Percentiles rank a stretch among this genome's conserved stretches.
phyloP scores from a whole-genome alignment of 2,888 invertebrate genomes.

The Coleophora flavipennella region DNA sequence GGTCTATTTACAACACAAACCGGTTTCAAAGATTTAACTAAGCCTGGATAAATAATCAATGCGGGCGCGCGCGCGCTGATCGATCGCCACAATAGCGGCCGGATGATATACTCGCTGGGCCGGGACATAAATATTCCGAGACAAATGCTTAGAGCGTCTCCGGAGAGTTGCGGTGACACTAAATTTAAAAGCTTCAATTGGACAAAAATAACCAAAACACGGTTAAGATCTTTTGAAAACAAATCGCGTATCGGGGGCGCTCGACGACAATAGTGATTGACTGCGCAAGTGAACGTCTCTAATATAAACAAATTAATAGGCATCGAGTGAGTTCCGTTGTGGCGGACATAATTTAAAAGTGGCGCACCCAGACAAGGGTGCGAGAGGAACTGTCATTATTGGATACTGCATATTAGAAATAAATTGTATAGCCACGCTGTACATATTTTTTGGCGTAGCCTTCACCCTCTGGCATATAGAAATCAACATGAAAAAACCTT shows the following conservation, averaged over 20 bases:
- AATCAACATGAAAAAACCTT: no score
- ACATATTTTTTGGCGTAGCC: no score
- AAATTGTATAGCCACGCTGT: no score
- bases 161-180: slow-evolving; percentile 69
- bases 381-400: slow-evolving; percentile 32
- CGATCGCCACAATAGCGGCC: slow-evolving; percentile 66
- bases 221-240: slow-evolving; percentile 71
- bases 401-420: slow-evolving; percentile 45
- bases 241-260: slow-evolving; percentile 69
- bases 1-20: slow-evolving; percentile 59
- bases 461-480: no score
- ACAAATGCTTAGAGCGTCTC: slow-evolving; percentile 69
- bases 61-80: slow-evolving; percentile 62
- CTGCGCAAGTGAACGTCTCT: slow-evolving; percentile 69
- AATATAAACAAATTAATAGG: slow-evolving; percentile 73
- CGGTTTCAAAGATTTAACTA: slow-evolving; percentile 58
- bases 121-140: slow-evolving; percentile 67
- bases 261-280: slow-evolving; percentile 70
- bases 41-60: slow-evolving; percentile 69
- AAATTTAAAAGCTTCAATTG: slow-evolving; percentile 72
- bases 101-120: slow-evolving; percentile 67
- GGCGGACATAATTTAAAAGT: slow-evolving; percentile 37
- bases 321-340: slow-evolving; percentile 39
- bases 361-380: slow-evolving; percentile 20
- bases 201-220: slow-evolving; percentile 71